Base-by-base conservation (phyloP, 1,140 invertebrate genomes). In the Tetragonula clypearis region DNA sequence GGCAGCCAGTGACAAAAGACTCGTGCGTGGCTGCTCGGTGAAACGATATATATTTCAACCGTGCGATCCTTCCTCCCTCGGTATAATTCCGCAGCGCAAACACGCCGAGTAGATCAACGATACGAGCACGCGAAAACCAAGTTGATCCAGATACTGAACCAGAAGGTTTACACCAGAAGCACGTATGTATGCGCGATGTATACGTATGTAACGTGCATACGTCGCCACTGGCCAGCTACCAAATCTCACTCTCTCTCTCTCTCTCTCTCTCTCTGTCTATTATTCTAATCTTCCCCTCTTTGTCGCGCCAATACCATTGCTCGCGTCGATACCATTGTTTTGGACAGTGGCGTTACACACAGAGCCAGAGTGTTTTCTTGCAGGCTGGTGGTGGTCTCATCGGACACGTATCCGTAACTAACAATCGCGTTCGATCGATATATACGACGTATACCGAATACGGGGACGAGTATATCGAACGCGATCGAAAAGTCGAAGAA, bases 21-120 rank as follows among this genome's bases (percentile, higher is more conserved):
- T 23, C 14, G 2, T 55, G 41, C 19, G 66, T 69, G 35, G 26
- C 73, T 77, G 41, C 58, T 14, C 41, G 41, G 41, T 30, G n/a
- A 73, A 71, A 76, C 62, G 41, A 85, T 30, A 85, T 30, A 85
- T 69, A 82, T 60, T 55, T 79, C 41, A 88, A 30, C 41, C 35
- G 49, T 69, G 41, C 56, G 41, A 60, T 56, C 72, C 49, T 76
- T 73, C 62, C 55, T n/a, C n/a, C 17, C 1, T n/a, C 60, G 35
- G 35, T 65, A 82, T n/a, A 82, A 15, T 74, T 55, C 30, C 35
- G n/a, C 56, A 56, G 17, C 60, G 71, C 71, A 56, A 71, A 69
- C 85, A 53, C 79, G 30, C 23, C 30, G 15, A 58, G 23, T 35
- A 68, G 53, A 26, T 72, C 30, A 62, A 65, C 62, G 55, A 65